These are phyloP conservation scores for Drosophila tristis DNA, from an alignment of 1,140 invertebrate species.

Conservation along the genomic window DNA sequence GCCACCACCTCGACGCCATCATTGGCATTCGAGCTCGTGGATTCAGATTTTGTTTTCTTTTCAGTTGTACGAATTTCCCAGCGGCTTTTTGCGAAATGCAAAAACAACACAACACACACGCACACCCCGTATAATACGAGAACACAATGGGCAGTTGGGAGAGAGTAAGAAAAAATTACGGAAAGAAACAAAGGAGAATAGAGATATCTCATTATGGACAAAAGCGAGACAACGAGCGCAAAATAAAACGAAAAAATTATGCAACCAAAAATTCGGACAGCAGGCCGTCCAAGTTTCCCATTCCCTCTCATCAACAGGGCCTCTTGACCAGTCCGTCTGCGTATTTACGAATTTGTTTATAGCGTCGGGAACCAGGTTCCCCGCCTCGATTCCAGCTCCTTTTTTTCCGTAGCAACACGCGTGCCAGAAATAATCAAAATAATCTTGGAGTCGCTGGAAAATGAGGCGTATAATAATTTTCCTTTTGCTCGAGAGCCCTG, in stretches of 20 bases:
- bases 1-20: slow-evolving; percentile 60
- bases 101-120: slow-evolving; percentile 61
- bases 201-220: slow-evolving; percentile 82
- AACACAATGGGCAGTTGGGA: slow-evolving; percentile 26
- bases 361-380: slow-evolving; percentile 32
- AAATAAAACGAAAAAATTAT: slow-evolving; percentile 81
- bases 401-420: slow-evolving; percentile 45
- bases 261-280: slow-evolving; percentile 41
- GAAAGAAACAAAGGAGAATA: slow-evolving; percentile 80
- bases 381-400: slow-evolving; percentile 19
- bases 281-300: slow-evolving; percentile 12
- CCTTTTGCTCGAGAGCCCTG: slow-evolving; percentile 1
- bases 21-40: slow-evolving; percentile 69
- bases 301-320: slow-evolving; percentile 15
- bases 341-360: slow-evolving; percentile 75
- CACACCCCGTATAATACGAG: slow-evolving; percentile 16
- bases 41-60: slow-evolving; percentile 40
- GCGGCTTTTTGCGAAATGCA: slow-evolving; percentile 73
- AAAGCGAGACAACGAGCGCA: slow-evolving; percentile 62
- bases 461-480: slow-evolving; percentile 79
- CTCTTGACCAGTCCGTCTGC: slow-evolving; percentile 33
- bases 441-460: slow-evolving; percentile 77
- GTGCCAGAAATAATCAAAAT: slow-evolving; percentile 79
- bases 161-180: slow-evolving; percentile 56
- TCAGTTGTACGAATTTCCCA: slow-evolving; percentile 70